These are phyloP conservation scores for Ellobius talpinus DNA, from an alignment of 2,113 vertebrate species.

Conservation along the genomic window DNA sequence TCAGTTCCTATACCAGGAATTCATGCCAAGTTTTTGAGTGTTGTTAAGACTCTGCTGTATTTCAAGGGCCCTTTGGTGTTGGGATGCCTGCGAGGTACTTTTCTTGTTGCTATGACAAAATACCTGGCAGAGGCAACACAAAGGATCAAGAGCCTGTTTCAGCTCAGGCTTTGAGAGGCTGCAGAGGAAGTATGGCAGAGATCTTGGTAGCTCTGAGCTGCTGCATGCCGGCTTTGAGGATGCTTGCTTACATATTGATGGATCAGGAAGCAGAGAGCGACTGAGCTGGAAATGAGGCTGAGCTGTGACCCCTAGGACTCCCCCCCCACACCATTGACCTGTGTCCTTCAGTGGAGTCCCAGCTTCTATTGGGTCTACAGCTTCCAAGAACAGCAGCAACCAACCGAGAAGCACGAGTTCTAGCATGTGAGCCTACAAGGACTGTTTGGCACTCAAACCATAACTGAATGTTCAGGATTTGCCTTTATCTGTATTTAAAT, in stretches of 20 bases:
- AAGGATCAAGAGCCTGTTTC: neutral
- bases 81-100: neutral
- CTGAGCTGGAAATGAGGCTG: neutral
- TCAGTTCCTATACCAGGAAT: neutral
- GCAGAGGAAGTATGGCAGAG: neutral
- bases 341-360: neutral
- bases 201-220: neutral
- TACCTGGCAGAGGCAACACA: too few species aligned
- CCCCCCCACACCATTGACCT: neutral
- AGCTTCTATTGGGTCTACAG: neutral
- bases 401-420: neutral
- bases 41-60: constrained; percentile 8
- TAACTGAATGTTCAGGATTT: neutral
- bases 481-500: neutral
- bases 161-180: neutral
- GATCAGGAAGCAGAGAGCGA: neutral
- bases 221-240: neutral
- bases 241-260: neutral
- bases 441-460: neutral
- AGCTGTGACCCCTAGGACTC: neutral
- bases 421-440: neutral
- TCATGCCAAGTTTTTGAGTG: neutral
- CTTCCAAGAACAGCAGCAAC: too few species aligned
- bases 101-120: neutral
- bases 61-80: neutral